Percentiles rank a stretch among this genome's conserved stretches.
phyloP scores from a whole-genome alignment of 2,113 vertebrate genomes.

The Phyllopteryx taeniolatus region DNA sequence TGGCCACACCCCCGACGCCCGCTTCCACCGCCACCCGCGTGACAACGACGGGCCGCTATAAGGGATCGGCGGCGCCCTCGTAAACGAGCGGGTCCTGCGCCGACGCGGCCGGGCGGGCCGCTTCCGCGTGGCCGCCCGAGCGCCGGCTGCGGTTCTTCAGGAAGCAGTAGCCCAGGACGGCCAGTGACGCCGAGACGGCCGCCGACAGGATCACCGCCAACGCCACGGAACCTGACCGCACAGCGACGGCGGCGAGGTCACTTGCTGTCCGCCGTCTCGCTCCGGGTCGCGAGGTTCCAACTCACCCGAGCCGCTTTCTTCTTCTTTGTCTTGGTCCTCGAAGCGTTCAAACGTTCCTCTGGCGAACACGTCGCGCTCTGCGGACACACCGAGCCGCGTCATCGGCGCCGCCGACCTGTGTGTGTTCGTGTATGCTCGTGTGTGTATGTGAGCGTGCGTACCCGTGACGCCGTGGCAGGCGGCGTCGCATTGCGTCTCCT shows the following conservation, averaged over 20 bases:
- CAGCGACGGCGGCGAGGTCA: conserved; percentile 9
- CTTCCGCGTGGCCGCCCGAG: conserved; percentile 43
- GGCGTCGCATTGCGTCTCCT: conserved; percentile 69
- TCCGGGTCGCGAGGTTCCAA: too few species aligned
- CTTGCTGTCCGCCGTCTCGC: conserved; percentile 14
- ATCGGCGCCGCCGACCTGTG: too few species aligned
- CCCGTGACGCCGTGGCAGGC: conserved; percentile 79
- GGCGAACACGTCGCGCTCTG: conserved; percentile 61
- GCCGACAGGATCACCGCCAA: conserved; percentile 75
- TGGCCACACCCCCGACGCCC: too few species aligned
- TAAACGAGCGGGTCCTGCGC: conserved; percentile 82
- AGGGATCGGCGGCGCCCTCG: conserved; percentile 80
- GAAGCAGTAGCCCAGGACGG: conserved; percentile 79
- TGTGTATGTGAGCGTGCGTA: background rate
- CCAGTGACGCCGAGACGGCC: conserved; percentile 77
- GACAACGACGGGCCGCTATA: conserved; percentile 62
- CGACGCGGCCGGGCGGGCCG: conserved; percentile 64
- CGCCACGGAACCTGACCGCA: conserved; percentile 65
- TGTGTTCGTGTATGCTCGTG: too few species aligned
- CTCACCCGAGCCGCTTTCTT: conserved; percentile 49
- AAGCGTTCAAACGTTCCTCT: conserved; percentile 42
- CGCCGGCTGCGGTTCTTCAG: conserved; percentile 73
- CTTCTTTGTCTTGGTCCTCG: background rate
- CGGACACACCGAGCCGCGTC: background rate
- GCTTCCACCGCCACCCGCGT: too few species aligned